Percentiles rank a stretch among this genome's conserved stretches.
Conservation (phyloP, 1,140 invertebrate species). For the Cheumatopsyche charites region DNA sequence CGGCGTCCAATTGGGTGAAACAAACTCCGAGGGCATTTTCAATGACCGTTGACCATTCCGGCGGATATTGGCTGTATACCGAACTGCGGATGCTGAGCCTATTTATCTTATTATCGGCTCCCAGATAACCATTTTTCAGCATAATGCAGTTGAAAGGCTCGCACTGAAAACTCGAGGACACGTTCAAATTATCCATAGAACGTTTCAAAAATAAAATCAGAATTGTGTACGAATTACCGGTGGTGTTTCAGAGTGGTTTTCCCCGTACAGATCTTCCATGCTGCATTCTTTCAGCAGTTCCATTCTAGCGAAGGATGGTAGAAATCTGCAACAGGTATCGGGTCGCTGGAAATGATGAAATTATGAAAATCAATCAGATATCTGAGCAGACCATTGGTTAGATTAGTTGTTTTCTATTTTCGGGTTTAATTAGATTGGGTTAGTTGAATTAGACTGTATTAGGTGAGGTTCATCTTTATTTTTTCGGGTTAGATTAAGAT, state of each 20-base stretch:
- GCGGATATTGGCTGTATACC: conserved; percentile 12
- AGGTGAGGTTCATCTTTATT: too few species aligned
- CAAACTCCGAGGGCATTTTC: background rate
- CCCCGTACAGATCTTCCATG: background rate
- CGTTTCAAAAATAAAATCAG: background rate
- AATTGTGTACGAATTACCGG: background rate
- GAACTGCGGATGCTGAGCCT: conserved; percentile 9
- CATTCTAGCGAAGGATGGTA: background rate
- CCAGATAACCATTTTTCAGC: background rate
- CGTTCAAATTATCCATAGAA: background rate
- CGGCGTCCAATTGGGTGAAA: conserved; percentile 5
- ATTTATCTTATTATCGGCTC: conserved; percentile 5
- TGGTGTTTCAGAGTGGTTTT: conserved; percentile 2
- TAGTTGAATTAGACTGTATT: too few species aligned
- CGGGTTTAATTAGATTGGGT: too few species aligned
- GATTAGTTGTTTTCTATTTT: too few species aligned
- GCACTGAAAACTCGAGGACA: conserved; percentile 6
- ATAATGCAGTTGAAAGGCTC: conserved; percentile 25
- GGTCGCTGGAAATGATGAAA: background rate
- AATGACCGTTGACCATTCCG: background rate
- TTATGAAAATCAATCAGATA: too few species aligned
- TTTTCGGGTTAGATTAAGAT: too few species aligned
- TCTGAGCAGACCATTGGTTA: too few species aligned
- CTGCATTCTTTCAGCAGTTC: background rate
- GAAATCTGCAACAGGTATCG: background rate